These are phyloP conservation scores for Carassius carassius DNA, from an alignment of 2,113 vertebrate species.

Conservation along the genomic window DNA sequence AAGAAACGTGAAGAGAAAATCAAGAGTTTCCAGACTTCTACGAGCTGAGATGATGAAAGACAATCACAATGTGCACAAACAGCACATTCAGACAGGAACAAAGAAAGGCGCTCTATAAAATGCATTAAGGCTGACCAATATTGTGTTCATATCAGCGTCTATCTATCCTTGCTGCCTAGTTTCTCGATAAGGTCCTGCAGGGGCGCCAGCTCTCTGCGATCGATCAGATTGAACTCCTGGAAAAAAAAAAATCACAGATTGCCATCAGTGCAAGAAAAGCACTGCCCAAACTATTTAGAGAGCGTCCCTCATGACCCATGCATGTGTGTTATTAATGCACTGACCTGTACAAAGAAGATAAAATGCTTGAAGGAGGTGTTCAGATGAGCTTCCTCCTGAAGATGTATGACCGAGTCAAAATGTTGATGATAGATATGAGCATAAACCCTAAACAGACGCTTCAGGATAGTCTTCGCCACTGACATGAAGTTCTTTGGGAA, in stretches of 20 bases:
- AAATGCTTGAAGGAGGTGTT: conserved; percentile 99
- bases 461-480: conserved; percentile 95
- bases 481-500: conserved; percentile 98
- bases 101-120: not conserved
- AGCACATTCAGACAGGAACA: not conserved
- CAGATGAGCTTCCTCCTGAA: conserved; percentile 96
- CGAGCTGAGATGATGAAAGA: not conserved
- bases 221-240: conserved; percentile 94
- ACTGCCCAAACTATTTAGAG: not conserved
- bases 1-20: not conserved
- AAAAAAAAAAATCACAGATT: not conserved
- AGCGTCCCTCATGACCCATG: not conserved
- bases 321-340: not conserved
- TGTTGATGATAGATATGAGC: conserved; percentile 98
- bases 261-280: not conserved
- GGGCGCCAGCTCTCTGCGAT: conserved; percentile 90
- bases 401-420: conserved; percentile 94
- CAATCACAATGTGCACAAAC: not conserved
- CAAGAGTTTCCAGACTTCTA: not conserved
- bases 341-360: conserved; percentile 97
- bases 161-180: conserved; percentile 96
- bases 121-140: not conserved
- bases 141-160: conserved; percentile 57
- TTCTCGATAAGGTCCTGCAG: conserved; percentile 97
- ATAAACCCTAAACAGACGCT: conserved; percentile 92